Base-by-base conservation (phyloP, 1,140 invertebrate genomes). In the Macrotrachela quadricornifera region DNA sequence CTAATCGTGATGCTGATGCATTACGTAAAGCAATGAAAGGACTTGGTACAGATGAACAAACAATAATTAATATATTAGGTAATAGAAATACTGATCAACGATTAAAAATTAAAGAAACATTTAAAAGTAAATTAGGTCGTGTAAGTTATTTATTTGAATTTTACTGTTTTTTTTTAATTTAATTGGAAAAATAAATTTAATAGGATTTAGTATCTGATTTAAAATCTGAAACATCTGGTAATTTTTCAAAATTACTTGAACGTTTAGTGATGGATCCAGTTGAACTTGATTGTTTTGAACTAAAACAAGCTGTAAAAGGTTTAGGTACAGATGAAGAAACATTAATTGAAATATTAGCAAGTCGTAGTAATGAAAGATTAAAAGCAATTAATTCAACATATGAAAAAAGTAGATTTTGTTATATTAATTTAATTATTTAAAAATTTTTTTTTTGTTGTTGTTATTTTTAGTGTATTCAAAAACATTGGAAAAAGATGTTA, bases 41-140 rank as follows among this genome's bases (percentile, higher is more conserved):
- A 18, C 45, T 71, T 38, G 69, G 68, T 10, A 87, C 85, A 4
- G 83, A 94, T 68, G 86, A 92, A 66, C 80, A 84, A 63, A 77
- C 82, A 45, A 83, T 95, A 60, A 90, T 90, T 61, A 80, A 87
- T 60, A 77, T 92, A 1, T 70, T 95, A 8, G 82, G 82, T 43
- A 79, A 80, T 60, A 76, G 87, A 58, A 82, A 83, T 52, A 83
- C 83, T 61, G 80, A 82, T 13, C 87, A 94, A 69, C 76, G 91
- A 59, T 71, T 85, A 54, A 80, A 91, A 68, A 86, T 96, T 59
- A 79, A 81, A 13, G 78, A 81, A 61, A 78, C 80, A 0, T 97
- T 85, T 70, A 94, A 95, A 73, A 85, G 82, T 46, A 77, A 82
- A 60, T 95, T 83, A 67, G 90, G 88, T 66, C 91, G 90, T 70